Evolutionary conservation across 2,113 vertebrate species (phyloP).

Genomic region (Corydoras sp.): DNA sequence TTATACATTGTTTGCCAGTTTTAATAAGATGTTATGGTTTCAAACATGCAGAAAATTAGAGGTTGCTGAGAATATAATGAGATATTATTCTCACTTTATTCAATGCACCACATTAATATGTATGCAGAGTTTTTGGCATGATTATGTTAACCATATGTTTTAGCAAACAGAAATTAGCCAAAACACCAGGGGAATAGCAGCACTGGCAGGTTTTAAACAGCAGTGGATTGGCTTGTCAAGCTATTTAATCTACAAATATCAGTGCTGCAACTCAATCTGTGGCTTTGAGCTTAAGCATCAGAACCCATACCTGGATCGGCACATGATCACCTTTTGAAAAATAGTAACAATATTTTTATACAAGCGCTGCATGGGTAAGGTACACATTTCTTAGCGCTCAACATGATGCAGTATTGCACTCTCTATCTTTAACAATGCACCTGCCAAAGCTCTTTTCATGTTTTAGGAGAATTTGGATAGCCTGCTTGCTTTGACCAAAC

Average conservation of each 20-base stretch:
- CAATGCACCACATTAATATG: slow-evolving; percentile 35
- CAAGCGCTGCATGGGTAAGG: slow-evolving; percentile 53
- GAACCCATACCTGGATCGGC: slow-evolving; percentile 1
- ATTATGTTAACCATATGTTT: slow-evolving; percentile 51
- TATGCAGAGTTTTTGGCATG: slow-evolving; percentile 38
- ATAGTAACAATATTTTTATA: slow-evolving; percentile 59
- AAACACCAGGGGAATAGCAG: slow-evolving; percentile 49
- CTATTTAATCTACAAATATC: slow-evolving; percentile 62
- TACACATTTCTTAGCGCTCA: slow-evolving; percentile 56
- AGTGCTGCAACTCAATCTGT: slow-evolving; percentile 55
- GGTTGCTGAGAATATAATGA: slow-evolving; percentile 6
- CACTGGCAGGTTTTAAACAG: slow-evolving; percentile 58
- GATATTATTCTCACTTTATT: slow-evolving; percentile 7
- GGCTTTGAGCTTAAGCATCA: slow-evolving; percentile 47
- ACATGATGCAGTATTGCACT: slow-evolving; percentile 47
- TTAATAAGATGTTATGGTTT: not conserved
- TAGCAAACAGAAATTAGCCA: slow-evolving; percentile 54
- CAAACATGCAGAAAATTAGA: not conserved
- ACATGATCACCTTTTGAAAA: slow-evolving; percentile 5
- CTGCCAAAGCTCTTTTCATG: slow-evolving; percentile 60
- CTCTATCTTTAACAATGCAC: slow-evolving; percentile 72
- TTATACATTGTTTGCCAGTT: not conserved
- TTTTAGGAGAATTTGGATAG: slow-evolving; percentile 55
- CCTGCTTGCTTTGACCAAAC: slow-evolving; percentile 53
- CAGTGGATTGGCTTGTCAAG: slow-evolving; percentile 60